These are phyloP conservation scores for Andrena praecox DNA, from an alignment of 2,888 invertebrate genomes.

Conservation along the genomic window DNA sequence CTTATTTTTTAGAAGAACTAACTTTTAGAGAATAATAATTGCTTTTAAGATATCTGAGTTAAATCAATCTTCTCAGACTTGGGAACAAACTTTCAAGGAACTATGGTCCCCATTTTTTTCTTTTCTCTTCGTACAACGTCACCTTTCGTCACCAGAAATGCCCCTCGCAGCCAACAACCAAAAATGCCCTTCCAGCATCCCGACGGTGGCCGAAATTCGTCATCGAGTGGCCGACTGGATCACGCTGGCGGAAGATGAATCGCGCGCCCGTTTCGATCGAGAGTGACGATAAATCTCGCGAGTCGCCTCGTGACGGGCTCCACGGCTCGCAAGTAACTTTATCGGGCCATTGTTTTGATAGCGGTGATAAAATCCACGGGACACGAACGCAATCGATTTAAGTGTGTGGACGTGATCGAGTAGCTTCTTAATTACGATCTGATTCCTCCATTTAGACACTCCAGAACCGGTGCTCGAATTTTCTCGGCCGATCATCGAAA, in stretches of 20 bases:
- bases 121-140: no score
- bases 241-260: conserved; percentile 19
- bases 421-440: conserved; percentile 15
- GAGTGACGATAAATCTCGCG: conserved; percentile 11
- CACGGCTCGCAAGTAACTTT: conserved; percentile 33
- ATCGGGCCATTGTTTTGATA: conserved; percentile 43
- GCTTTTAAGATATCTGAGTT: no score
- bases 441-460: neutral
- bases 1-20: no score
- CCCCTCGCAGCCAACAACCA: neutral
- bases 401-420: conserved; percentile 11
- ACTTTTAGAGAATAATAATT: no score
- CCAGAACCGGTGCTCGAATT: neutral
- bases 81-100: no score
- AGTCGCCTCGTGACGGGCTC: neutral
- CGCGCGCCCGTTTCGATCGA: conserved; percentile 1
- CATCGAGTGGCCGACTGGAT: conserved; percentile 1
- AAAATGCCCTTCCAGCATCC: neutral
- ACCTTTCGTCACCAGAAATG: no score
- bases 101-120: no score
- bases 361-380: conserved; percentile 20
- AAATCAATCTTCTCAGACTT: no score
- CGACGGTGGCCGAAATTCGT: neutral
- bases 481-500: neutral
- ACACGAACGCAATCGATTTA: conserved; percentile 5